Base-by-base conservation (phyloP, 64 coral and sea anemone species). In the Cladopsammia gracilis region DNA sequence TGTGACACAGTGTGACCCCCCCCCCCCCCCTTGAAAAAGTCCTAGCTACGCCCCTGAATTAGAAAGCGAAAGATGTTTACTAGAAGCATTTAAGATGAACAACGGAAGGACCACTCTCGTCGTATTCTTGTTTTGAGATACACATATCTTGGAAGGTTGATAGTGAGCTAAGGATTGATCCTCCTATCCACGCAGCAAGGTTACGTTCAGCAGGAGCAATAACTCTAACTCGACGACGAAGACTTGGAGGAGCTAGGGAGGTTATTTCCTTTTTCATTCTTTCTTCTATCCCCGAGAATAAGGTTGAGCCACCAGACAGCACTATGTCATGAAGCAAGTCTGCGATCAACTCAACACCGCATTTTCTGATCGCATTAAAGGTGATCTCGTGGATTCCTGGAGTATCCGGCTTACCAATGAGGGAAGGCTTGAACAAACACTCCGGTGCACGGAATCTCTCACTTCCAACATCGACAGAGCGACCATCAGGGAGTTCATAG, bases 401-500 rank as follows among this genome's bases (percentile, higher is more conserved):
- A 26, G 60, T 46, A 20, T 90, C 88, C 76, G 78, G 53, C 53
- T 56, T 81, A 23, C 88, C 88, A 65, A 90, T 20, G 48, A 90
- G 78, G 42, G 88, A n/a, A 15, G 88, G 88, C 62, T 90, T 75
- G 16, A 90, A 90, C 10, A 91, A 1, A 45, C 34, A 58, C 60
- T 91, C 89, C 2, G 89, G 76, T 7, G 34, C 45, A 3, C 77
- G 76, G 76, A 90, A 90, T 46, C 89, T 46, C 47, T 90, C 89
- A 48, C 70, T 82, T 1, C 89, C 89, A 72, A 90, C 79, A 24
- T 76, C 52, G 77, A 90, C 79, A 52, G 70, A 76, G 43, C 81
- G 89, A 8, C 89, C 89, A 54, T 90, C 89, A 49, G 89, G 89
- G 64, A 90, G 76, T 65, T 90, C 89, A 47, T 90, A 90, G 58